Evolutionary conservation across 2,797 vertebrate species (phyloP), one percentile per base, ranked within the genome.

Genomic region (Phalloptychus januarius): DNA sequence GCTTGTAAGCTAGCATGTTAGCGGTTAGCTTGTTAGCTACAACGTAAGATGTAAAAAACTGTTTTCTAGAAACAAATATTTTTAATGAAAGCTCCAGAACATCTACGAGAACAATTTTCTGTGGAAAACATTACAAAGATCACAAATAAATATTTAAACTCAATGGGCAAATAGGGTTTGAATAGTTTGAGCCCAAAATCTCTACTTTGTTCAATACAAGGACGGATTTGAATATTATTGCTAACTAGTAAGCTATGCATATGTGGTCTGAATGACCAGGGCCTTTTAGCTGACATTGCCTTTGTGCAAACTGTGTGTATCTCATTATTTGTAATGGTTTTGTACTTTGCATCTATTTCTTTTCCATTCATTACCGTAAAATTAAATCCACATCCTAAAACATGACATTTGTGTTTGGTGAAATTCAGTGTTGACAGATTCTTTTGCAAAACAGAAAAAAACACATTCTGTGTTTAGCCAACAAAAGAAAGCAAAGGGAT

Each of bases 361-460:
- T 20, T 69, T 25, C 1, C 10, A 44, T 33, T n/a, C 2, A n/a
- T 44, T 8, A 44, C 4, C 1, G 2, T 28, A 42, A 40, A 42
- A 70, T 70, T 5, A 70, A 70, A 70, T 13, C 42, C 38, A 42
- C 25, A n/a, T 40, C n/a, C n/a, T 28, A 40, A 69, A 28, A 28
- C 5, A 4, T 28, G 33, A 12, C 33, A 72, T 48, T 45, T 65
- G n/a, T 15, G 45, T 46, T 45, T 31, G 20, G 25, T 13, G 33
- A 83, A n/a, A 71, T 71, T 69, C 65, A 67, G 36, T 25, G 63
- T 38, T 67, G 63, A 67, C 63, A 40, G 18, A 67, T 67, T 67
- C 4, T 40, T 67, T 40, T 67, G 63, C 63, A 67, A 67, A 67
- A 67, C 8, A 40, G 20, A 40, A 23, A 67, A 20, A 42, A 69